These are phyloP conservation scores for Popillia japonica DNA, from an alignment of 1,140 invertebrate species.

Conservation along the genomic window DNA sequence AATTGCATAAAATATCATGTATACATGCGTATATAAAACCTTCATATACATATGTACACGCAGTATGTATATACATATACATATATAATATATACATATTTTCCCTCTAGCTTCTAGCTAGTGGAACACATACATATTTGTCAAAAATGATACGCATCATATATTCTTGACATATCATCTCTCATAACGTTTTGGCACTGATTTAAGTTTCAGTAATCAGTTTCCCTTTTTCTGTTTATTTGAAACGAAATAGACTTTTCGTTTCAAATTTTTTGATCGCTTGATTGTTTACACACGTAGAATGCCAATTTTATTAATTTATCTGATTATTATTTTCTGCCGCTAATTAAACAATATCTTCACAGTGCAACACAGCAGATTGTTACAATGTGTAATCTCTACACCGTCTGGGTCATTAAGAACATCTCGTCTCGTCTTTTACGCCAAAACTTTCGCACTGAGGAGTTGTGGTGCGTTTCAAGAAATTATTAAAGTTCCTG, in stretches of 20 bases:
- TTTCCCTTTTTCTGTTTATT: not conserved
- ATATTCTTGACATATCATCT: not conserved
- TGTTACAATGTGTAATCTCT: not conserved
- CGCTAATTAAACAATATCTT: not conserved
- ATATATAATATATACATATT: not conserved
- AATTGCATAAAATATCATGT: not conserved
- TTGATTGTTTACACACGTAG: no score
- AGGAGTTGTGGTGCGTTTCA: not conserved
- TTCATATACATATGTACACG: not conserved
- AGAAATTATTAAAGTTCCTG: constrained; percentile 10
- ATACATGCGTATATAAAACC: not conserved
- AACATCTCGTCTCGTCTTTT: not conserved
- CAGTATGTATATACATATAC: not conserved
- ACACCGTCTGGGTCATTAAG: constrained; percentile 6
- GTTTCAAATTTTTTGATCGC: no score
- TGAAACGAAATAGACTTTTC: not conserved
- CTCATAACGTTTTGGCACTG: not conserved
- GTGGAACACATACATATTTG: not conserved
- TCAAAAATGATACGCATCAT: not conserved
- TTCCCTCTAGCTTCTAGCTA: not conserved
- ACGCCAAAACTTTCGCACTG: not conserved
- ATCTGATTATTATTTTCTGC: not conserved
- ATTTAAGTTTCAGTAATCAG: not conserved
- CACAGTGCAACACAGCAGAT: not conserved
- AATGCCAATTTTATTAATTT: no score